These are phyloP conservation scores for Mesitornis unicolor DNA, from an alignment of 2,113 vertebrate species.

Conservation along the genomic window DNA sequence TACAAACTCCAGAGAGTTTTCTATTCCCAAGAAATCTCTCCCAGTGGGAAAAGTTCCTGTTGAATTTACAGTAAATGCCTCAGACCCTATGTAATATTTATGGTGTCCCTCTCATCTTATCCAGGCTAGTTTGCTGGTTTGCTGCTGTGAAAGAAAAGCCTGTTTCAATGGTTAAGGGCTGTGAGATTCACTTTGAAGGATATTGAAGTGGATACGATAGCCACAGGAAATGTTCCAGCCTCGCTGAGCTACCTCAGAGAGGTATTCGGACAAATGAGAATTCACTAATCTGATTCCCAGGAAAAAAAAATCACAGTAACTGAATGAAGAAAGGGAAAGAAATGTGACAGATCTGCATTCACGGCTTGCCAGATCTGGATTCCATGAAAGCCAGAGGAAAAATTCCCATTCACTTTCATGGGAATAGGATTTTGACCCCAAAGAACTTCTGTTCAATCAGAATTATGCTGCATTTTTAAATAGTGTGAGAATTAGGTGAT, in stretches of 20 bases:
- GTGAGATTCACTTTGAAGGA: slow-evolving; percentile 25
- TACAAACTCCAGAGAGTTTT: slow-evolving; percentile 36
- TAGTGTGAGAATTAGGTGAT: neutral
- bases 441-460: neutral
- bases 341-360: neutral
- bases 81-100: slow-evolving; percentile 40
- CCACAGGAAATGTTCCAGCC: slow-evolving; percentile 50
- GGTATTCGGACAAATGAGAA: slow-evolving; percentile 5
- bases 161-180: slow-evolving; percentile 11
- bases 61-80: slow-evolving; percentile 39
- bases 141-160: slow-evolving; percentile 43
- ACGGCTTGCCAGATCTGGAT: neutral
- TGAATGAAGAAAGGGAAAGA: slow-evolving; percentile 26
- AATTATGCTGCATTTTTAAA: neutral
- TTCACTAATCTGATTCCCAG: slow-evolving; percentile 42
- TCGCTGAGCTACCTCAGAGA: neutral
- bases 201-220: neutral
- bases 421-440: neutral
- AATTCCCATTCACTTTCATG: neutral
- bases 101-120: slow-evolving; percentile 44
- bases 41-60: slow-evolving; percentile 18
- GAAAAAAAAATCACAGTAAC: neutral
- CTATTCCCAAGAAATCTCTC: slow-evolving; percentile 46
- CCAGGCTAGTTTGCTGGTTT: slow-evolving; percentile 21
- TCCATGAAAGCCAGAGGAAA: neutral